Conservation (phyloP, 2,797 vertebrate genomes). For the Scolopax rusticola region DNA sequence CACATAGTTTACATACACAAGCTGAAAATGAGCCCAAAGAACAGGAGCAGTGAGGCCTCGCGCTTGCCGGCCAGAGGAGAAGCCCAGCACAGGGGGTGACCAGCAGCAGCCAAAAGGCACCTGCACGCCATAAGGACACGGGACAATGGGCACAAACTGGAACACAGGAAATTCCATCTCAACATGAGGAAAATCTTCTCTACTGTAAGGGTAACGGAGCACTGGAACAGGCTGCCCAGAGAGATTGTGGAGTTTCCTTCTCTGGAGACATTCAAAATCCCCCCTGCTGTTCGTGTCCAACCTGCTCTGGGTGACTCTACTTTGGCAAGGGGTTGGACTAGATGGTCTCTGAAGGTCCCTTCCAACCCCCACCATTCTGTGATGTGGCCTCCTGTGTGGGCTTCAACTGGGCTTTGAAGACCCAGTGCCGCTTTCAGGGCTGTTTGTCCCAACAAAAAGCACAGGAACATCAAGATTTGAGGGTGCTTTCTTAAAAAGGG, state of each 20-base stretch:
- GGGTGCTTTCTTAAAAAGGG: background rate
- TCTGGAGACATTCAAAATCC: background rate
- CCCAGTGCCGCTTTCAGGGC: background rate
- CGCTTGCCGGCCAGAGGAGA: fast-evolving
- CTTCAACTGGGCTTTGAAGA: background rate
- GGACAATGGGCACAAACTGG: background rate
- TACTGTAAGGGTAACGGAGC: background rate
- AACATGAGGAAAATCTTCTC: background rate
- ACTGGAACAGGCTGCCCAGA: background rate
- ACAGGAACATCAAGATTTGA: background rate
- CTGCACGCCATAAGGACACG: fast-evolving
- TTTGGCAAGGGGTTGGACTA: background rate
- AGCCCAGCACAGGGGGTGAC: fast-evolving
- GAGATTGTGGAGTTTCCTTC: background rate
- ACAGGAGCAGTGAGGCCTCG: background rate
- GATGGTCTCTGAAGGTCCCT: background rate
- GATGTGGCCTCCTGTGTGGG: fast-evolving
- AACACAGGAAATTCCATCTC: background rate
- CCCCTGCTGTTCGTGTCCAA: background rate
- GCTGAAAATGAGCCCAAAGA: background rate
- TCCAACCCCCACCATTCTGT: background rate
- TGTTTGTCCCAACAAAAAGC: background rate
- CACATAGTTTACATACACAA: constrained; percentile 44
- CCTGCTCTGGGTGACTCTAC: background rate
- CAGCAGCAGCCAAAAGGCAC: background rate